Evolutionary conservation across 2,888 invertebrate genomes (phyloP), one percentile per base, ranked within the genome.

Genomic region (Drosophila cracens): DNA sequence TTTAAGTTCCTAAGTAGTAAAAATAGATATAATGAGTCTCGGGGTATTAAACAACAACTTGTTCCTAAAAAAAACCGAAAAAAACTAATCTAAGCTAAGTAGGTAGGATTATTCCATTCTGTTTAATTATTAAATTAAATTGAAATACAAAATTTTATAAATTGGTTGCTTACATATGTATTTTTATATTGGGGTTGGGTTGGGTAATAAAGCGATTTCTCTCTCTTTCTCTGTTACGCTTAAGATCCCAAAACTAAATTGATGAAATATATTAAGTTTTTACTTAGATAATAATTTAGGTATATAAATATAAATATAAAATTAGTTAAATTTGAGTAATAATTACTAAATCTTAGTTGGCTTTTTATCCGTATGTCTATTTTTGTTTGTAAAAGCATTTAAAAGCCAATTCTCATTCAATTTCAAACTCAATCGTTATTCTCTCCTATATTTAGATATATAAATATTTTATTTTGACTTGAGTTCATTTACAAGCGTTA

Each of bases 1-100:
- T 36, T 13, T 5, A 0, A 36, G 16, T 16, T 36, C 13, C 34
- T 18, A 18, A 18, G 8, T 2, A 3, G 10, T n/a, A n/a, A n/a
- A n/a, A n/a, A n/a, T n/a, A 2, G 0, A n/a, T 40, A 10, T 0
- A 2, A n/a, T 2, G 2, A 0, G 4, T 40, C 4, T 0, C 38
- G 1, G 10, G 1, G 2, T 4, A n/a, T n/a, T 10, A n/a, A 40
- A 40, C 2, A 38, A 18, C 1, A 0, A 18, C 7, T 29, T 7
- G 7, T 29, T 29, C 29, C 7, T 29, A 1, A 25, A 25, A 25
- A 25, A 7, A 38, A 7, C 18, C 7, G 3, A n/a, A 8, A 8
- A n/a, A 29, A 8, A 8, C 18, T 0, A n/a, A 10, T 40, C 40
- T n/a, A 7, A 46, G 43, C 13, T 21, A 3, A 1, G 43, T 13